Percentiles rank a stretch among this genome's conserved stretches.
phyloP scores from a whole-genome alignment of 2,888 invertebrate genomes.

The Metalampra italica region DNA sequence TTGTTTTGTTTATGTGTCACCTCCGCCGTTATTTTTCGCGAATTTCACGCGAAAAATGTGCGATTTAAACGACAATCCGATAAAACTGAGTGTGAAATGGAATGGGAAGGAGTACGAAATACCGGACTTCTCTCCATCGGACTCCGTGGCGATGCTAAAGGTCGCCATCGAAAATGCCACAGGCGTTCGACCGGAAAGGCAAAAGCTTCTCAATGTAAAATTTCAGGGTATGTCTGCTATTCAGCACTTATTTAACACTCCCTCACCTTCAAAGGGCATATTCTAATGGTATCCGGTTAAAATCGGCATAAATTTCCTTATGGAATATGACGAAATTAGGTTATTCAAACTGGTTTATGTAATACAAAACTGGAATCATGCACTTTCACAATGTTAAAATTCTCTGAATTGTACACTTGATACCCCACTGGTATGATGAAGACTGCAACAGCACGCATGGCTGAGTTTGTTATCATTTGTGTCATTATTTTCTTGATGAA shows the following conservation, averaged over 20 bases:
- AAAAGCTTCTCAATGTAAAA: slow-evolving; percentile 95
- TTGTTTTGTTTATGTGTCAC: slow-evolving; percentile 64
- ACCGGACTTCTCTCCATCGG: slow-evolving; percentile 84
- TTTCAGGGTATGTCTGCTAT: slow-evolving; percentile 84
- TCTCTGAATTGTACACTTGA: neutral
- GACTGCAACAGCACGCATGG: neutral
- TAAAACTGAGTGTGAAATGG: slow-evolving; percentile 91
- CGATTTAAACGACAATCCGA: slow-evolving; percentile 65
- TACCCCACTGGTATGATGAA: neutral
- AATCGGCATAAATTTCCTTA: neutral
- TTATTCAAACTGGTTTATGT: neutral
- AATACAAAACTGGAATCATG: slow-evolving; percentile 4
- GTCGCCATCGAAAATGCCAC: slow-evolving; percentile 91
- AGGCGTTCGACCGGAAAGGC: slow-evolving; percentile 93
- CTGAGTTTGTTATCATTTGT: neutral
- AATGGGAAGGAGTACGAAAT: slow-evolving; percentile 93
- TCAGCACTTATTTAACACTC: neutral
- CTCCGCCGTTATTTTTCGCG: slow-evolving; percentile 26
- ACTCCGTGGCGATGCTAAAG: slow-evolving; percentile 91
- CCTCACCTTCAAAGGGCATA: neutral
- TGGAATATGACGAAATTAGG: neutral
- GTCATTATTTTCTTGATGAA: too few species aligned
- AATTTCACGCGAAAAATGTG: slow-evolving; percentile 50
- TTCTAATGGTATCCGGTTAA: neutral
- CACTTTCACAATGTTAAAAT: slow-evolving; percentile 16